Evolutionary conservation across 2,797 vertebrate species (phyloP), one percentile per base, ranked within the genome.

Genomic region (Hydrocynus forskahlii): DNA sequence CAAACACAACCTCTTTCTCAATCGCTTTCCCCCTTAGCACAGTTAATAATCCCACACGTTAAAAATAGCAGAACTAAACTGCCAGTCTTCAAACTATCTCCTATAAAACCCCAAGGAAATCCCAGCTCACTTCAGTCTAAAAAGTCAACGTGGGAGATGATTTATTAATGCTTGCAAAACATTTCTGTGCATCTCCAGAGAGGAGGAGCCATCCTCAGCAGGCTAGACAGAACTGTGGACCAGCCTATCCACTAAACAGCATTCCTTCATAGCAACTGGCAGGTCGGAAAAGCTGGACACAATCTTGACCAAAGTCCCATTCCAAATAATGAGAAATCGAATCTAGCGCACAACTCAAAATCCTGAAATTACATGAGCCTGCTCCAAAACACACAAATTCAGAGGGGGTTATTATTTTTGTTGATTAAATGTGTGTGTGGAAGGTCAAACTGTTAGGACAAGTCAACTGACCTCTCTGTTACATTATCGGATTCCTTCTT

Each of bases 21-120:
- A 52, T 10, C 17, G 16, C 48, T 52, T 12, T 13, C 48, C 3
- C 13, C 48, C 13, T 52, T 45, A 35, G 35, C 45, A 8, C 45
- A 8, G 45, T 48, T 8, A 48, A 48, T 48, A 48, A 48, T 48
- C 45, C 8, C 48, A 13, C 38, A 38, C 12, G 21, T 71, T 52
- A 54, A 73, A 73, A 71, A 72, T n/a, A 35, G 71, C 71, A 38
- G 16, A 14, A 40, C 63, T 66, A 19, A 59, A 19, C 35, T 60
- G 35, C 35, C 52, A 74, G 6, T 45, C 55, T 76, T 55, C n/a
- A 66, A 64, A 57, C 62, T 25, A 21, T 7, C 45, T 64, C 21
- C 19, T 40, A 16, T n/a, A 76, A 63, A 75, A 45, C 40, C 55
- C 13, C 19, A 75, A 40, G 2, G 1, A 66, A 57, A 59, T 48